Conservation (phyloP, 1,140 invertebrate genomes). For the Heliothis virescens region DNA sequence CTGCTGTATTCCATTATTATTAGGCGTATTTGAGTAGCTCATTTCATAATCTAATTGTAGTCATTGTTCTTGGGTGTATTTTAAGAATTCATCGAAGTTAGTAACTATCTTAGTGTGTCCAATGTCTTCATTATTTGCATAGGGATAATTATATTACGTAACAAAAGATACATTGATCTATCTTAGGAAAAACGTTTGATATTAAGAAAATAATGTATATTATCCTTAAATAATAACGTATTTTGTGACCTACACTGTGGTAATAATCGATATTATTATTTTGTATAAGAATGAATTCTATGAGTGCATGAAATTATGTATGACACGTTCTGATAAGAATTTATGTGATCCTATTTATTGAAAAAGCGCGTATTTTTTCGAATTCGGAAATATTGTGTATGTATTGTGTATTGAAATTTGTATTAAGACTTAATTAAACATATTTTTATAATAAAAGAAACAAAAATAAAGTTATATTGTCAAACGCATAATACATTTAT, state of each 20-base stretch:
- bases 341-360: conserved; percentile 48
- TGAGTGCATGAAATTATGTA: conserved; percentile 20
- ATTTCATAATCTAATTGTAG: neutral
- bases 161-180: conserved; percentile 6
- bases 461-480: conserved; percentile 1
- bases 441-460: conserved; percentile 31
- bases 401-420: conserved; percentile 32
- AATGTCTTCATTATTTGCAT: conserved; percentile 21
- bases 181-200: neutral
- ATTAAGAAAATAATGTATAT: conserved; percentile 16
- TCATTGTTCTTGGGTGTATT: conserved; percentile 18
- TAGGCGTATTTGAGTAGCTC: conserved; percentile 26
- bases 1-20: conserved; percentile 41
- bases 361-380: conserved; percentile 20
- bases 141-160: neutral
- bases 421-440: conserved; percentile 42
- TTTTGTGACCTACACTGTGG: conserved; percentile 30
- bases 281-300: conserved; percentile 27
- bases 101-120: conserved; percentile 27
- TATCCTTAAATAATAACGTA: conserved; percentile 17
- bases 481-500: conserved; percentile 29
- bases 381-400: conserved; percentile 8
- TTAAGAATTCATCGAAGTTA: neutral
- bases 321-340: conserved; percentile 27
- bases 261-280: conserved; percentile 26